A percentile compares a stretch with the other conserved stretches of the same genome.
Evolutionary conservation across 2,888 invertebrate species (phyloP).

Genomic region (Drosophila mimica): DNA sequence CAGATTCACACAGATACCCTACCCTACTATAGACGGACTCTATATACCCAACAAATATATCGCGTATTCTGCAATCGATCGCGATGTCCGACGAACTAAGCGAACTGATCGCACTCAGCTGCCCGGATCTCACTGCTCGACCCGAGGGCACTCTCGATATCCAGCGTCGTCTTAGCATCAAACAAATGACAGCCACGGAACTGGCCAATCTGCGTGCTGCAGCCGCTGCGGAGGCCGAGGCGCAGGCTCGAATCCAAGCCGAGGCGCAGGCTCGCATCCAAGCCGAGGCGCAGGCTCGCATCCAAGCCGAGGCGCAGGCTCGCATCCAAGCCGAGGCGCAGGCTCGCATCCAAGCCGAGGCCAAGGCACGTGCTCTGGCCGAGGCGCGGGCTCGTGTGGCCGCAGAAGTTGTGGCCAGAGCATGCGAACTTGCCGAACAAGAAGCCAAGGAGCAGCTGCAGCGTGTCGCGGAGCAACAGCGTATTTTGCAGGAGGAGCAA

Average conservation of each 20-base stretch:
- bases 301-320: slow-evolving; percentile 59
- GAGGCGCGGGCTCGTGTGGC: slow-evolving; percentile 33
- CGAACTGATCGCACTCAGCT: slow-evolving; percentile 82
- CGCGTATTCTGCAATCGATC: slow-evolving; percentile 29
- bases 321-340: slow-evolving; percentile 61
- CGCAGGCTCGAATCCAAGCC: slow-evolving; percentile 53
- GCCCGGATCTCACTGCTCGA: slow-evolving; percentile 76
- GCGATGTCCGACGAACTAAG: slow-evolving; percentile 82
- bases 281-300: slow-evolving; percentile 26
- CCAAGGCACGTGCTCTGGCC: slow-evolving; percentile 31
- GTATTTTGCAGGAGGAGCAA: background rate
- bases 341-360: slow-evolving; percentile 23
- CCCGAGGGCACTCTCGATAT: slow-evolving; percentile 47
- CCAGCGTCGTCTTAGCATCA: slow-evolving; percentile 82
- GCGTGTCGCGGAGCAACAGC: slow-evolving; percentile 26
- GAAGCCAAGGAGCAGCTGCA: slow-evolving; percentile 34
- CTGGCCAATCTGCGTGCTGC: slow-evolving; percentile 70
- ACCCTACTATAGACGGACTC: too few species aligned
- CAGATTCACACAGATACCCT: slow-evolving; percentile 20
- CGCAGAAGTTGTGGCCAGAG: slow-evolving; percentile 38
- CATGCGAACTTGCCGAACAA: background rate
- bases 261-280: slow-evolving; percentile 48
- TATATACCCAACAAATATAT: slow-evolving; percentile 9
- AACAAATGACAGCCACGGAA: slow-evolving; percentile 83
- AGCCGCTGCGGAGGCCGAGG: slow-evolving; percentile 78